Conservation (phyloP, 1,140 invertebrate genomes). For the Eriocheir sinensis region DNA sequence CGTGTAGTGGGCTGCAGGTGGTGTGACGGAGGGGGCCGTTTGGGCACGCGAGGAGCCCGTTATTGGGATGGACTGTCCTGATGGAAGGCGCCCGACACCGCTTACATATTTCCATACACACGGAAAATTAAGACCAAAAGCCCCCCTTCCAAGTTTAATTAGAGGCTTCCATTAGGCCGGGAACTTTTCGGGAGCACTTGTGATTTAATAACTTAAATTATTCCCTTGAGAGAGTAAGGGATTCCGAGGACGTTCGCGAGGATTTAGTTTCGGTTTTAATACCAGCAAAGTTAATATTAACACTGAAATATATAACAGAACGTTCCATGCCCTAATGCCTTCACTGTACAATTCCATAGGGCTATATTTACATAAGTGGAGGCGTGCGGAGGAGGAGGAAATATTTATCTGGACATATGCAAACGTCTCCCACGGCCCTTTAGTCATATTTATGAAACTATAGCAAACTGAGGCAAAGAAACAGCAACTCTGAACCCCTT, state of each 20-base stretch:
- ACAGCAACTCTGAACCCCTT: neutral
- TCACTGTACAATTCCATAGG: neutral
- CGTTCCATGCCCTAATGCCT: neutral
- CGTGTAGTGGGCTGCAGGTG: constrained; percentile 67
- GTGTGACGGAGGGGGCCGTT: constrained; percentile 60
- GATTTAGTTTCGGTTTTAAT: neutral
- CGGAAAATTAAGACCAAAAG: constrained; percentile 38
- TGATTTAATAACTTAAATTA: constrained; percentile 16
- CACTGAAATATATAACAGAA: constrained; percentile 11
- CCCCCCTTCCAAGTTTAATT: constrained; percentile 9
- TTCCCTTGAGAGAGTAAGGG: constrained; percentile 13
- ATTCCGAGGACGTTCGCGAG: neutral
- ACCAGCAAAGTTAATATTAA: constrained; percentile 18
- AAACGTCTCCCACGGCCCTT: neutral
- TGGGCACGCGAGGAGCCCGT: constrained; percentile 57
- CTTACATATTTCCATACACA: constrained; percentile 46
- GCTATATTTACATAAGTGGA: neutral
- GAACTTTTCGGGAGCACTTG: constrained; percentile 10
- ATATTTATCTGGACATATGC: neutral
- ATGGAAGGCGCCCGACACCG: neutral
- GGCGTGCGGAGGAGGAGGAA: neutral
- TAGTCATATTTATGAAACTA: neutral
- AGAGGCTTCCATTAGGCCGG: neutral
- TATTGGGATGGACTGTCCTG: constrained; percentile 58
- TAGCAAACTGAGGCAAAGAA: neutral